Base-by-base conservation (phyloP, 1,140 invertebrate genomes). In the Bombus picipes region DNA sequence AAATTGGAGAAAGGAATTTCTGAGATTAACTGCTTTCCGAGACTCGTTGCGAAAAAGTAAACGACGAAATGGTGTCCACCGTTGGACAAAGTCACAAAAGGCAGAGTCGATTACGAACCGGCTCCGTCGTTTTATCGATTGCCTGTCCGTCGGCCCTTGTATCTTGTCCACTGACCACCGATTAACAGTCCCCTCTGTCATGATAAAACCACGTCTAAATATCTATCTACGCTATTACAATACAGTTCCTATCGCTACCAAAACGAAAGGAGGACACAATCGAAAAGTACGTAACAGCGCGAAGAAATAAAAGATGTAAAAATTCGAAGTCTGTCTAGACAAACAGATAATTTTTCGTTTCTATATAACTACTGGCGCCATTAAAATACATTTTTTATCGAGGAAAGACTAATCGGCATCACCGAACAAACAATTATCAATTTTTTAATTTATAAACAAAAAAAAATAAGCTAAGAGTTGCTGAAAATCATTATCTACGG, bases 81-180 rank as follows among this genome's bases (percentile, higher is more conserved):
- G 4, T 13, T 9, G 71, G 8, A 22, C 53, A 37, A 22, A 25
- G 47, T 6, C 1, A 10, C 62, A 32, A 43, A 77, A 70, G 68
- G 34, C 34, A 71, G 47, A 39, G 34, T 9, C 25, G 43, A 70
- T 73, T 28, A 32, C n/a, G 71, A 43, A 43, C 41, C 3, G 18
- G 39, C 43, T 73, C 13, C 39, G 71, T 34, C 41, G 41, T 32
- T 83, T 83, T 78, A 83, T 83, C 82, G 82, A 83, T 78, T 59
- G 22, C 15, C 62, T 71, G 74, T 57, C 65, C 41, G 34, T 71
- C 74, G 82, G 9, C 74, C 65, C 62, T 78, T 71, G 74, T 78
- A 77, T 71, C 65, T 83, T 59, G 82, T 70, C 53, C 82, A 41
- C 12, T 78, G 47, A 70, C 82, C 47, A 57, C 66, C 74, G 82